phyloP scores from a whole-genome alignment of 2,888 invertebrate genomes.

The Conomelus anceps region DNA sequence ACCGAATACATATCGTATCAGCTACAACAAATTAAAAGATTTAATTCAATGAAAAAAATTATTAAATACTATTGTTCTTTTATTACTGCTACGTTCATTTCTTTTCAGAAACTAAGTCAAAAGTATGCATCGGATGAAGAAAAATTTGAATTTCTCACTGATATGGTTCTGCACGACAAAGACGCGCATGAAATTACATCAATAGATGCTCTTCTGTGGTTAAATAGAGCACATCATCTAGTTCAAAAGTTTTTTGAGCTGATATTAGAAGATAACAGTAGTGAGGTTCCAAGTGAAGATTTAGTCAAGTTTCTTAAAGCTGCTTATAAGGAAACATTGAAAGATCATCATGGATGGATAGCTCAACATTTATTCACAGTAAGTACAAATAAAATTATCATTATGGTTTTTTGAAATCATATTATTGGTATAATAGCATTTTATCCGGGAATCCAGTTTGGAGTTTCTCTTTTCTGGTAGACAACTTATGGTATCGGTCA shows the following conservation, averaged over 20 bases:
- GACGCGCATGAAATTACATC: constrained; percentile 12
- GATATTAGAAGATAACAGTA: constrained; percentile 12
- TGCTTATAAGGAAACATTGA: constrained; percentile 23
- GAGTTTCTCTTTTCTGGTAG: too few species aligned
- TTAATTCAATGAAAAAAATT: not conserved
- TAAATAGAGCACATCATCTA: constrained; percentile 22
- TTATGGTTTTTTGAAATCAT: not conserved
- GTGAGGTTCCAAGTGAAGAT: constrained; percentile 9
- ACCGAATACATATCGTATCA: too few species aligned
- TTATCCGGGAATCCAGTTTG: too few species aligned
- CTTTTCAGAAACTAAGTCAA: constrained; percentile 18
- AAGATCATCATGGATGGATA: constrained; percentile 18
- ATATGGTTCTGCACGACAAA: constrained; percentile 15
- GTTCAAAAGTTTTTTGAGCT: constrained; percentile 22
- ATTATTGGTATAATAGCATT: too few species aligned
- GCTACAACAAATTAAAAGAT: too few species aligned
- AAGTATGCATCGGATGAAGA: constrained; percentile 15
- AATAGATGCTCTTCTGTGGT: constrained; percentile 21
- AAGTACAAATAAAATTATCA: not conserved
- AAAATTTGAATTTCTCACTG: constrained; percentile 13
- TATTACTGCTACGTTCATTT: not conserved
- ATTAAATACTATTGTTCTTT: not conserved
- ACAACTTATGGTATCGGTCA: too few species aligned
- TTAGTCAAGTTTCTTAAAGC: constrained; percentile 12
- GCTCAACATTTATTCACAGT: constrained; percentile 19